These are phyloP conservation scores for Raphicerus campestris DNA, from an alignment of 2,113 vertebrate species.

Conservation along the genomic window DNA sequence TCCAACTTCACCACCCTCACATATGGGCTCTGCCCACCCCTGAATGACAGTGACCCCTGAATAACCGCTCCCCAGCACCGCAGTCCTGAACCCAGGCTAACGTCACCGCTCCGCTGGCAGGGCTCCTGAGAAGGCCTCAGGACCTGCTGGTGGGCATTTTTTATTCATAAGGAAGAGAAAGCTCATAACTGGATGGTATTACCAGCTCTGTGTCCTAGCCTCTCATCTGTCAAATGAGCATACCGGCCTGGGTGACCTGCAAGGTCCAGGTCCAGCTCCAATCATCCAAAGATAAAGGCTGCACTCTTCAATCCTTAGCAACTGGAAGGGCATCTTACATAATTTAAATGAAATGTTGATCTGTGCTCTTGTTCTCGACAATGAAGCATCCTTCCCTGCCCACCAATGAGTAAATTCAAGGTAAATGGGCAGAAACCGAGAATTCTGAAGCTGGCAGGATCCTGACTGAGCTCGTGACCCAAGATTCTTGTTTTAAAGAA, in stretches of 20 bases:
- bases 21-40: rapidly evolving
- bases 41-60: not conserved
- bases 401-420: not conserved
- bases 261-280: not conserved
- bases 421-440: not conserved
- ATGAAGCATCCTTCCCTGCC: not conserved
- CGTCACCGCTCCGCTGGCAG: rapidly evolving
- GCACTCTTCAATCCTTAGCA: not conserved
- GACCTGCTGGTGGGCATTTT: rapidly evolving
- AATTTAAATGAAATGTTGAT: not conserved
- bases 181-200: not conserved
- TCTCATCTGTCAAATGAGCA: not conserved
- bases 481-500: not conserved
- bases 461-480: not conserved
- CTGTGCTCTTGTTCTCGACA: not conserved
- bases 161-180: not conserved
- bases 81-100: not conserved
- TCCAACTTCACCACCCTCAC: not conserved
- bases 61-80: not conserved
- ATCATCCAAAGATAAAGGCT: rapidly evolving
- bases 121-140: not conserved
- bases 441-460: not conserved
- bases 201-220: not conserved
- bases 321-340: not conserved
- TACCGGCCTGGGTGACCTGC: rapidly evolving